These are phyloP conservation scores for Melinopterus prodromus DNA, from an alignment of 2,888 invertebrate species.

Conservation along the genomic window DNA sequence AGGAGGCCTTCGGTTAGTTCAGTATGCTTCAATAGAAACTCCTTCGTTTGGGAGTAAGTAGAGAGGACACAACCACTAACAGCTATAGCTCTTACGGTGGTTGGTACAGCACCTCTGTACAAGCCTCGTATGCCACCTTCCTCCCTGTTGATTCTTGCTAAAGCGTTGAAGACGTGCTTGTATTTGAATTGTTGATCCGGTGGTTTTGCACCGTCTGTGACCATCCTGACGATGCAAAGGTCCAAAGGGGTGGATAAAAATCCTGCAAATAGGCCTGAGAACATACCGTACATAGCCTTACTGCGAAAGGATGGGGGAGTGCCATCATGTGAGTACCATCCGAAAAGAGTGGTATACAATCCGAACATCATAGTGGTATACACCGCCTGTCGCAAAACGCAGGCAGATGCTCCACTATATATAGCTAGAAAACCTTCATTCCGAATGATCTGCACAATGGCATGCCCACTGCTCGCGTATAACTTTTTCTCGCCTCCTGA, in stretches of 20 bases:
- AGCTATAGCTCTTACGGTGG: slow-evolving; percentile 93
- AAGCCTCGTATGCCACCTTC: slow-evolving; percentile 79
- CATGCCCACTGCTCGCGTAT: not conserved
- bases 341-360: slow-evolving; percentile 91
- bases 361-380: slow-evolving; percentile 97
- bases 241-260: slow-evolving; percentile 95
- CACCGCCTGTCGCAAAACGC: slow-evolving; percentile 92
- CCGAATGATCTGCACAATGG: not conserved
- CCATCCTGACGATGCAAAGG: slow-evolving; percentile 96
- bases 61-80: slow-evolving; percentile 98
- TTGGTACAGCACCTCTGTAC: slow-evolving; percentile 92
- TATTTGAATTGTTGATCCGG: slow-evolving; percentile 90
- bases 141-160: slow-evolving; percentile 79
- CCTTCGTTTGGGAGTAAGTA: slow-evolving; percentile 92
- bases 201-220: slow-evolving; percentile 94
- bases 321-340: slow-evolving; percentile 66
- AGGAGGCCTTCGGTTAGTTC: slow-evolving; percentile 74
- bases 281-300: slow-evolving; percentile 87
- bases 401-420: slow-evolving; percentile 93
- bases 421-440: slow-evolving; percentile 76
- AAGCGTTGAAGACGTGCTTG: slow-evolving; percentile 90
- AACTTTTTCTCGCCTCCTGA: slow-evolving; percentile 17
- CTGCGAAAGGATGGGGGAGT: slow-evolving; percentile 80
- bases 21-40: slow-evolving; percentile 71
- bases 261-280: slow-evolving; percentile 87